phyloP scores from a whole-genome alignment of 2,797 vertebrate genomes.

The Channallabes apus region DNA sequence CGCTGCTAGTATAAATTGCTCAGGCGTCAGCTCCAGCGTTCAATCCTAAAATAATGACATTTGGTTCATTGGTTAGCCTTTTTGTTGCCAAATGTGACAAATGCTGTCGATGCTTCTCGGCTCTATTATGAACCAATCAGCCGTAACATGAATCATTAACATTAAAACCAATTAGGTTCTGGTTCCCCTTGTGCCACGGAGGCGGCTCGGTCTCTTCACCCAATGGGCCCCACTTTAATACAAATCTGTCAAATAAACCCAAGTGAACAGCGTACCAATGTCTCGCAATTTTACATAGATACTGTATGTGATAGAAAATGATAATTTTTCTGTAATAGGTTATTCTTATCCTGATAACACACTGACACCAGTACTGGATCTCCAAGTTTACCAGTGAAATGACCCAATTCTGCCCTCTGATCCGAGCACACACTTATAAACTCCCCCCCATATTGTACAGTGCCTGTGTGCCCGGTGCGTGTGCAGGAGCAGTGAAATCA shows the following conservation, averaged over 20 bases:
- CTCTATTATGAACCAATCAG: no score
- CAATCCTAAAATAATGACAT: no score
- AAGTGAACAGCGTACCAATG: not conserved
- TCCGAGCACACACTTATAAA: not conserved
- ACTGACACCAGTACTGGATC: not conserved
- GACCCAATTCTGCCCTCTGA: constrained; percentile 5
- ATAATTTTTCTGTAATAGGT: not conserved
- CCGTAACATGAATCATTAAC: no score
- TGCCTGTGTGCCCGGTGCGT: constrained; percentile 28
- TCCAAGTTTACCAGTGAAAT: not conserved
- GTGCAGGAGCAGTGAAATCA: constrained; percentile 46
- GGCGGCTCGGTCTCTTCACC: no score
- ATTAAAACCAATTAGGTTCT: no score
- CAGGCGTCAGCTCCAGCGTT: not conserved
- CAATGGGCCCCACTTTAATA: not conserved
- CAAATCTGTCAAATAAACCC: not conserved
- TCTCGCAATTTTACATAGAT: not conserved
- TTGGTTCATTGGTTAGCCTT: no score
- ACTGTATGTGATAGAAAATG: not conserved
- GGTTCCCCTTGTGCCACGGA: no score
- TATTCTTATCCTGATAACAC: not conserved
- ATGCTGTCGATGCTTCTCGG: not conserved
- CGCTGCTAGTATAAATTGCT: not conserved
- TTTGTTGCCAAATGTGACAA: not conserved
- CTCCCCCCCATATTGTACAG: not conserved